A percentile compares a stretch with the other conserved stretches of the same genome.
phyloP scores from a whole-genome alignment of 2,888 invertebrate genomes.

The Caenorhabditis parvicauda region DNA sequence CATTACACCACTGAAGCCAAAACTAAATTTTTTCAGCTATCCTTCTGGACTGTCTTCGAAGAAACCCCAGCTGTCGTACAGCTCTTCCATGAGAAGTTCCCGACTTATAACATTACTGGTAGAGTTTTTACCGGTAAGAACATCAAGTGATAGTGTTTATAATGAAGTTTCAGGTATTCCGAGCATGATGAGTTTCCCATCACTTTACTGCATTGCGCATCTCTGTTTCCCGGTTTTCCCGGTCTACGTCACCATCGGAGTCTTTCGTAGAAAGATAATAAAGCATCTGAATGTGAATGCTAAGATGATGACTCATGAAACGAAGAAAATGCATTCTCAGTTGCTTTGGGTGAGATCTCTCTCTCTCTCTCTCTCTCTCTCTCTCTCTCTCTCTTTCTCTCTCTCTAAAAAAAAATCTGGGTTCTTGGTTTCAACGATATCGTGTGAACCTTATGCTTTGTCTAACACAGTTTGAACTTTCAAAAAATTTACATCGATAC shows the following conservation, averaged over 20 bases:
- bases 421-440: too few relatives aligned
- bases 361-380: too few relatives aligned
- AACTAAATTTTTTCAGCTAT: not conserved
- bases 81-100: slow-evolving; percentile 1
- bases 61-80: slow-evolving; percentile 4
- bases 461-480: too few relatives aligned
- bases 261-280: slow-evolving; percentile 14
- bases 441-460: too few relatives aligned
- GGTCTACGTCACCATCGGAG: slow-evolving; percentile 12
- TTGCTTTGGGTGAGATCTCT: slow-evolving; percentile 12
- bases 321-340: slow-evolving; percentile 8
- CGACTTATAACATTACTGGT: slow-evolving; percentile 9
- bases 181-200: not conserved
- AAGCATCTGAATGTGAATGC: slow-evolving; percentile 2
- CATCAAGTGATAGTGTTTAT: too few relatives aligned
- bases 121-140: too few relatives aligned
- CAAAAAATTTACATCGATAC: too few relatives aligned
- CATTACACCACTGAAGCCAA: too few relatives aligned
- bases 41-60: slow-evolving; percentile 9
- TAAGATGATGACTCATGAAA: slow-evolving; percentile 10
- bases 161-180: not conserved
- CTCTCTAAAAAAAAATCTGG: too few relatives aligned
- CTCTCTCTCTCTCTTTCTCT: too few relatives aligned
- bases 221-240: slow-evolving; percentile 12
- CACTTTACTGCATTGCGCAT: slow-evolving; percentile 5